Evolutionary conservation across 2,797 vertebrate genomes (phyloP).

Genomic region (Enteromius mattozi): DNA sequence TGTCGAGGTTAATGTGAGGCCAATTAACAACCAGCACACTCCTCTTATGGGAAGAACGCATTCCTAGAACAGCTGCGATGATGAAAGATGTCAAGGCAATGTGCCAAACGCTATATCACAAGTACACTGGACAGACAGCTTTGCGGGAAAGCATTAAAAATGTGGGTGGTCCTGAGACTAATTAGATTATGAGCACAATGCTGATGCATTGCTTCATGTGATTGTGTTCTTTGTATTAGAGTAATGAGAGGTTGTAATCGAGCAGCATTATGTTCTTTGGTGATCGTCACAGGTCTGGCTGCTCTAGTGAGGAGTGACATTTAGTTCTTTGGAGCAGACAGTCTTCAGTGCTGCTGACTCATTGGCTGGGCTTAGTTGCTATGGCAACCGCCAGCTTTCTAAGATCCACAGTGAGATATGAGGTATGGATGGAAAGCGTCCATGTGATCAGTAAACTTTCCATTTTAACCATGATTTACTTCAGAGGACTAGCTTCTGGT

Average conservation of each 20-base stretch:
- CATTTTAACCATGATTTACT: slow-evolving; percentile 25
- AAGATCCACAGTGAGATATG: slow-evolving; percentile 56
- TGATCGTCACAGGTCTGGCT: slow-evolving; percentile 20
- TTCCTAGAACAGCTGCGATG: slow-evolving; percentile 23
- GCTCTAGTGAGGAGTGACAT: slow-evolving; percentile 45
- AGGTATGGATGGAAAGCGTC: slow-evolving; percentile 43
- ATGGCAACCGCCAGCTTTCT: slow-evolving; percentile 69
- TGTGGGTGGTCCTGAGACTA: slow-evolving; percentile 24
- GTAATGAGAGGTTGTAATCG: background rate
- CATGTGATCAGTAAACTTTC: slow-evolving; percentile 31
- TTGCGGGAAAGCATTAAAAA: slow-evolving; percentile 5
- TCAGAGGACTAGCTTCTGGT: background rate
- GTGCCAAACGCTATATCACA: slow-evolving; percentile 14
- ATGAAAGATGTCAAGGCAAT: slow-evolving; percentile 2
- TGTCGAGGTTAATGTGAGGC: background rate
- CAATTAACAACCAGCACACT: slow-evolving; percentile 8
- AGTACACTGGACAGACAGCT: slow-evolving; percentile 3
- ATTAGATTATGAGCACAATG: slow-evolving; percentile 16
- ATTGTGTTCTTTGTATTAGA: background rate
- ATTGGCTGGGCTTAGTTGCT: slow-evolving; percentile 65
- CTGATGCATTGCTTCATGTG: background rate
- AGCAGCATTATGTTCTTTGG: background rate
- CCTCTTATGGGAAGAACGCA: background rate
- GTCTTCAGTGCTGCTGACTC: slow-evolving; percentile 69
- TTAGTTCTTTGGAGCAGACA: slow-evolving; percentile 44